Percentiles rank a stretch among this genome's conserved stretches.
Conservation (phyloP, 2,797 vertebrate species). For the Luscinia luscinia region DNA sequence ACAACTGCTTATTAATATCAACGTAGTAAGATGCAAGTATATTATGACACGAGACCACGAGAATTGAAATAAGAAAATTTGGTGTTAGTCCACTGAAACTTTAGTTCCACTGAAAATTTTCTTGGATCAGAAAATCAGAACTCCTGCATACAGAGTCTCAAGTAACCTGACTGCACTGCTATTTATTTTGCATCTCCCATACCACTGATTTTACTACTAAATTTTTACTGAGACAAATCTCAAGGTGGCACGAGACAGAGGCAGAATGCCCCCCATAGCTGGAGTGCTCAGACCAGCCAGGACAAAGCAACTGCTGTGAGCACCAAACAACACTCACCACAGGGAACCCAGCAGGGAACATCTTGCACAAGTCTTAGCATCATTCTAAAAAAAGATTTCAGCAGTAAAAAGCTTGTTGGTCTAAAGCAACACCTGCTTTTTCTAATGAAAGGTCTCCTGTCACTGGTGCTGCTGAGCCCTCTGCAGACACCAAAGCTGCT, state of each 20-base stretch:
- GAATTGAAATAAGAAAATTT: not conserved
- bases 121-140: not conserved
- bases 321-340: not conserved
- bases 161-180: not conserved
- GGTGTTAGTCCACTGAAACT: not conserved
- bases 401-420: not conserved
- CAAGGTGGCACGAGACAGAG: not conserved
- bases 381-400: not conserved
- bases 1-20: not conserved
- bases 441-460: not conserved
- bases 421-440: not conserved
- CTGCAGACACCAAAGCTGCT: not conserved
- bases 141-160: not conserved
- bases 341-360: not conserved
- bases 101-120: not conserved
- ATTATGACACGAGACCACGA: fast-evolving
- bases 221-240: not conserved
- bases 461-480: not conserved
- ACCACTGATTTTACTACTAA: not conserved
- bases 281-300: not conserved
- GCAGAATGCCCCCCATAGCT: not conserved
- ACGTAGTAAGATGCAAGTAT: not conserved
- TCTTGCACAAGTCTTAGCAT: not conserved
- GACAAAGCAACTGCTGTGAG: not conserved
- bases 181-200: not conserved